phyloP scores from a whole-genome alignment of 2,888 invertebrate genomes.

The Euspilapteryx auroguttella region DNA sequence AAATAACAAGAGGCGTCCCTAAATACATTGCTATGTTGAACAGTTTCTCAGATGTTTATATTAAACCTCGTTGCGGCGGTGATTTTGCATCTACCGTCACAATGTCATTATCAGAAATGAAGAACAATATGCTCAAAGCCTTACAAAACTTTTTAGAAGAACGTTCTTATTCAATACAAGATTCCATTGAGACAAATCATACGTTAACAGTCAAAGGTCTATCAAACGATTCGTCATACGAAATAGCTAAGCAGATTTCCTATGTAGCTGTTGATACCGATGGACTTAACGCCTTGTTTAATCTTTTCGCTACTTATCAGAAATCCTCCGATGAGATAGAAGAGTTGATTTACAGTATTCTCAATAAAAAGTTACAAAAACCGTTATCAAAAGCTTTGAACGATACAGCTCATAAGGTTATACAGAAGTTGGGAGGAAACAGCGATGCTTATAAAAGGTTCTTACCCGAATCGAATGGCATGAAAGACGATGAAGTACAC shows the following conservation, averaged over 20 bases:
- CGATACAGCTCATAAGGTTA: slow-evolving; percentile 14
- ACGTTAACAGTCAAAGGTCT: slow-evolving; percentile 43
- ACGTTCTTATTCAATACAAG: slow-evolving; percentile 8
- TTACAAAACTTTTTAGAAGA: slow-evolving; percentile 18
- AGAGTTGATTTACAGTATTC: slow-evolving; percentile 13
- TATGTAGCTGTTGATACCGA: slow-evolving; percentile 32
- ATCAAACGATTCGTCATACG: slow-evolving; percentile 47
- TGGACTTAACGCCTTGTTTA: too few species aligned
- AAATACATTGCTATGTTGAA: slow-evolving; percentile 55
- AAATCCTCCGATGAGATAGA: slow-evolving; percentile 20
- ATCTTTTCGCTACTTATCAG: slow-evolving; percentile 25
- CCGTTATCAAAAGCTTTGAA: too few species aligned
- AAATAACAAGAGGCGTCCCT: slow-evolving; percentile 62
- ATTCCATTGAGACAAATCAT: slow-evolving; percentile 15
- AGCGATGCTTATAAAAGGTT: slow-evolving; percentile 20
- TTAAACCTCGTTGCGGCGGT: slow-evolving; percentile 50
- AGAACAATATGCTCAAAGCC: slow-evolving; percentile 40
- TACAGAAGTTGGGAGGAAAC: slow-evolving; percentile 10
- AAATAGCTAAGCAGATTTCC: slow-evolving; percentile 58
- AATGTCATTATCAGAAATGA: slow-evolving; percentile 45
- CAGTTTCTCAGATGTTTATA: slow-evolving; percentile 68
- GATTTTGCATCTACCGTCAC: slow-evolving; percentile 30
- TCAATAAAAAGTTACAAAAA: slow-evolving; percentile 16
- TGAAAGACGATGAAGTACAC: slow-evolving; percentile 12
- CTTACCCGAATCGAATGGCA: slow-evolving; percentile 20